These are phyloP conservation scores for Pachymerium ferrugineum DNA, from an alignment of 2,888 invertebrate species.

Conservation along the genomic window DNA sequence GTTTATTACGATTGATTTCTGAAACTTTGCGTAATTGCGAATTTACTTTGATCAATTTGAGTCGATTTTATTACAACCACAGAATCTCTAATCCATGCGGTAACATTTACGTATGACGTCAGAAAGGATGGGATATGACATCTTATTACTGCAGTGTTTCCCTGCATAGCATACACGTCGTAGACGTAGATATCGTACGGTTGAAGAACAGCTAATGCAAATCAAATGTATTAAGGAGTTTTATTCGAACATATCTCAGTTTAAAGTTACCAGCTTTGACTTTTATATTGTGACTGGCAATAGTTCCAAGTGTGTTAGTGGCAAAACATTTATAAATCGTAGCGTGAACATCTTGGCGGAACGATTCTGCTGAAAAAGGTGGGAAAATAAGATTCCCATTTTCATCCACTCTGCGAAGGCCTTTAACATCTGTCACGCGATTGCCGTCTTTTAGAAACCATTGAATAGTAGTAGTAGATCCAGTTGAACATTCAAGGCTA, in stretches of 20 bases:
- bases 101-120: constrained; percentile 41
- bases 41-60: constrained; percentile 1
- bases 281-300: constrained; percentile 40
- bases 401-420: neutral
- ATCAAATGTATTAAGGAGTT: too few species aligned
- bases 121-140: constrained; percentile 85
- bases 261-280: constrained; percentile 41
- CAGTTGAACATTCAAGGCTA: neutral
- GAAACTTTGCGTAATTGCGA: too few species aligned
- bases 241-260: too few species aligned
- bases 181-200: constrained; percentile 48
- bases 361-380: neutral
- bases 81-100: neutral
- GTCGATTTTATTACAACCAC: neutral
- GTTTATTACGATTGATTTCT: neutral
- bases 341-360: constrained; percentile 40
- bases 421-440: neutral
- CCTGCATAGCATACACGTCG: constrained; percentile 48
- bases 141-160: constrained; percentile 50
- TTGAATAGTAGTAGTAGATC: neutral
- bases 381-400: neutral
- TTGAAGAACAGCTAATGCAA: constrained; percentile 42
- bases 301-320: constrained; percentile 39
- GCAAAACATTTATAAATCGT: constrained; percentile 40
- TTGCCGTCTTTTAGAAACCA: neutral